Evolutionary conservation across 1,140 invertebrate species (phyloP).

Genomic region (Campodea augens): DNA sequence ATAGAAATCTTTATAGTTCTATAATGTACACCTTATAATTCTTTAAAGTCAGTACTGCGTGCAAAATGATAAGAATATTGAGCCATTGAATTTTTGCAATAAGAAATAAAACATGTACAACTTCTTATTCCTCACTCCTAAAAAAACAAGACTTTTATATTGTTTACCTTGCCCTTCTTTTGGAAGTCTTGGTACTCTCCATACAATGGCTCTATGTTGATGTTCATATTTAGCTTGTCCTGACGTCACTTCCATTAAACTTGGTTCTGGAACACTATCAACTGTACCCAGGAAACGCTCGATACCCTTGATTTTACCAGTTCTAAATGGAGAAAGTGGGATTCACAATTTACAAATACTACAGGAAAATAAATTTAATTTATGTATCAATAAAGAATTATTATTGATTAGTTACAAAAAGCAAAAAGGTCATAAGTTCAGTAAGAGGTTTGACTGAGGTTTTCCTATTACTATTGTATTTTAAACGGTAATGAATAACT

Average conservation of each 20-base stretch:
- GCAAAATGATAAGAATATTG: constrained; percentile 1
- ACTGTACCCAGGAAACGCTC: constrained; percentile 84
- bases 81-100: neutral
- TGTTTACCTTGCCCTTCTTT: constrained; percentile 84
- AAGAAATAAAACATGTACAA: neutral
- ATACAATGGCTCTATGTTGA: constrained; percentile 90
- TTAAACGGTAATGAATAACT: too few relatives aligned
- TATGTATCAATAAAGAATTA: neutral
- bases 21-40: too few relatives aligned
- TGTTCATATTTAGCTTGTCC: constrained; percentile 99
- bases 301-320: constrained; percentile 82
- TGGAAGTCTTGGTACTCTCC: constrained; percentile 88
- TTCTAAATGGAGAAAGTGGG: constrained; percentile 39
- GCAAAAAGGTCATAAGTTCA: neutral
- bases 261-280: constrained; percentile 73
- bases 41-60: too few relatives aligned
- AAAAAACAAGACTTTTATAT: constrained; percentile 4
- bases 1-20: too few relatives aligned
- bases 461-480: too few relatives aligned
- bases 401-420: neutral
- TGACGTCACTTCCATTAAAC: constrained; percentile 90
- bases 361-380: neutral
- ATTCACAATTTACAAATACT: too few relatives aligned
- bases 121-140: neutral
- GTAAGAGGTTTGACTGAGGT: neutral